Evolutionary conservation across 2,888 invertebrate genomes (phyloP), one percentile per base, ranked within the genome.

Genomic region (Drosophila diplacantha): DNA sequence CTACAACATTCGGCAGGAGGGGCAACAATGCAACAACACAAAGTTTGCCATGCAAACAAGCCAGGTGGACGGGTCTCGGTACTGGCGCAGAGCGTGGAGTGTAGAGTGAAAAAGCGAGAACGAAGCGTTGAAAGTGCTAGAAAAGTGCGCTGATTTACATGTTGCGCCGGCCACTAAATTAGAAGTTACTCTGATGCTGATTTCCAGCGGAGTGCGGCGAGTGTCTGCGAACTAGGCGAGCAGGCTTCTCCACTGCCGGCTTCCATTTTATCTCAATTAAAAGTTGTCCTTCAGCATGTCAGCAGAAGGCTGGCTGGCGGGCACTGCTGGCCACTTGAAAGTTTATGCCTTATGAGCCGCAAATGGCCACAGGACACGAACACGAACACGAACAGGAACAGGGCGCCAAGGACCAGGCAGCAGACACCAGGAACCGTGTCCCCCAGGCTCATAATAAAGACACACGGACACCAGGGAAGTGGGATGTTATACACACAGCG

Each of bases 281-380:
- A 81, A 81, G 69, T 81, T 81, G 81, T 81, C 84, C 81, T 81
- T 81, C 81, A 80, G 75, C 75, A 69, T 73, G 84, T 80, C 82
- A 83, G 69, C 82, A 55, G 52, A 35, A 51, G 50, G 54, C 43
- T 38, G 35, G n/a, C 32, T 35, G 37, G 43, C 78, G 67, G 74
- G 26, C 41, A 46, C 44, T 69, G 66, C 62, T 79, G 71, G 80
- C 84, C 84, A 80, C 80, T 80, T 81, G 80, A 80, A 80, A 80
- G 73, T 80, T 83, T 80, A 80, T 80, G 80, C 80, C 84, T 83
- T 80, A 81, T 80, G 82, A 83, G 80, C 80, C 84, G 76, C 80
- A 83, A 80, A 80, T 79, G 79, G 68, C 74, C 82, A 70, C 73
- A 74, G 74, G 79, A 74, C 76, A 79, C 69, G 75, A 69, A 69